Conservation (phyloP, 1,140 invertebrate species). For the Psilanteris sp. region DNA sequence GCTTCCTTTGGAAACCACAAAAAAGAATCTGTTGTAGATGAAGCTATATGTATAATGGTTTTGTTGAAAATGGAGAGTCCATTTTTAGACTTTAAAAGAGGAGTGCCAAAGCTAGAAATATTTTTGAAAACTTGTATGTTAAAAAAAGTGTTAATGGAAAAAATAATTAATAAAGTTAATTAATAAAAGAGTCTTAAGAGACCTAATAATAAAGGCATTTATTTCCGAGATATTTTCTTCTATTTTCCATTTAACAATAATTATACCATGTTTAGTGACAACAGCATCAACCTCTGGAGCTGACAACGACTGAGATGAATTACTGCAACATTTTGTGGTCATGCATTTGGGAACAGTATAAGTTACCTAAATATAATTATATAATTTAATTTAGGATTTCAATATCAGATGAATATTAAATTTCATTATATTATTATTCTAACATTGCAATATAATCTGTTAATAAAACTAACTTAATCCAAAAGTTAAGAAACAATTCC, state of each 20-base stretch:
- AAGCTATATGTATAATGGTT: slow-evolving; percentile 62
- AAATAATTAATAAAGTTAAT: too few species aligned
- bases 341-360: slow-evolving; percentile 71
- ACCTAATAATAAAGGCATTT: slow-evolving; percentile 69
- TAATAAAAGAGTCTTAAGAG: too few species aligned
- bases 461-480: too few species aligned
- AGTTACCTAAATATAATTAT: slow-evolving; percentile 51
- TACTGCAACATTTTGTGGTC: slow-evolving; percentile 32
- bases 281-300: slow-evolving; percentile 57
- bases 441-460: too few species aligned
- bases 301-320: slow-evolving; percentile 51
- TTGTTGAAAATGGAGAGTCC: slow-evolving; percentile 70
- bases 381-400: background rate
- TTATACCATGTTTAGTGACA: slow-evolving; percentile 2
- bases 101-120: slow-evolving; percentile 67
- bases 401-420: too few species aligned
- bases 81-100: slow-evolving; percentile 67
- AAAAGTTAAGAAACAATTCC: too few species aligned
- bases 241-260: slow-evolving; percentile 67
- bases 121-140: too few species aligned
- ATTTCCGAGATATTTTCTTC: slow-evolving; percentile 40
- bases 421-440: too few species aligned
- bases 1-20: slow-evolving; percentile 49
- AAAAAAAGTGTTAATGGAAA: too few species aligned
- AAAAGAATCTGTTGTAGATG: slow-evolving; percentile 49